These are phyloP conservation scores for Sesia apiformis DNA, from an alignment of 2,888 invertebrate species.

Conservation along the genomic window DNA sequence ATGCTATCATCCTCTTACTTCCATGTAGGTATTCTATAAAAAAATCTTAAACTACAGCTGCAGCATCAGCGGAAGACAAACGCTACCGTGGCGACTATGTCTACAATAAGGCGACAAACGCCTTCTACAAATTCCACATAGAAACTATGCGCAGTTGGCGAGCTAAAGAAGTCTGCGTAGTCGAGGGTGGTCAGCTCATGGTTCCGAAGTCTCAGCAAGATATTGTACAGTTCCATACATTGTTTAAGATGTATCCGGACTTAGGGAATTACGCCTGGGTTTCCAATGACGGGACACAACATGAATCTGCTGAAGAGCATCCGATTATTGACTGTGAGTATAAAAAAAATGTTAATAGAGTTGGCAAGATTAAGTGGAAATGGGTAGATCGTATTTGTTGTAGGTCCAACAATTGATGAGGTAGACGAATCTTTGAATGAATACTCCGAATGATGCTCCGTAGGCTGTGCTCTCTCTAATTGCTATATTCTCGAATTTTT, in stretches of 20 bases:
- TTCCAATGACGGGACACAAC: conserved; percentile 22
- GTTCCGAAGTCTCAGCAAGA: conserved; percentile 21
- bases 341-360: too few relatives aligned
- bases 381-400: too few relatives aligned
- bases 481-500: too few relatives aligned
- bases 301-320: conserved; percentile 33
- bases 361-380: too few relatives aligned
- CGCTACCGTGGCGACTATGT: conserved; percentile 39
- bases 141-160: conserved; percentile 10
- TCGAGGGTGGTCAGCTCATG: conserved; percentile 37
- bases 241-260: conserved; percentile 45
- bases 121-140: conserved; percentile 50
- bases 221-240: conserved; percentile 29
- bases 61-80: conserved; percentile 14
- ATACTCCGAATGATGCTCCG: too few relatives aligned
- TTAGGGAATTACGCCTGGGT: conserved; percentile 32
- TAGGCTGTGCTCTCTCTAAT: too few relatives aligned
- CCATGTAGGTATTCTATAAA: too few relatives aligned
- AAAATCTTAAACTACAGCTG: neutral
- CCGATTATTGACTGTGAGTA: conserved; percentile 24
- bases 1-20: too few relatives aligned
- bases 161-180: conserved; percentile 16
- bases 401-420: too few relatives aligned
- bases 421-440: too few relatives aligned
- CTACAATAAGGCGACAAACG: conserved; percentile 33